Conservation (phyloP, 2,797 vertebrate genomes). For the Lycodopsis pacificus region DNA sequence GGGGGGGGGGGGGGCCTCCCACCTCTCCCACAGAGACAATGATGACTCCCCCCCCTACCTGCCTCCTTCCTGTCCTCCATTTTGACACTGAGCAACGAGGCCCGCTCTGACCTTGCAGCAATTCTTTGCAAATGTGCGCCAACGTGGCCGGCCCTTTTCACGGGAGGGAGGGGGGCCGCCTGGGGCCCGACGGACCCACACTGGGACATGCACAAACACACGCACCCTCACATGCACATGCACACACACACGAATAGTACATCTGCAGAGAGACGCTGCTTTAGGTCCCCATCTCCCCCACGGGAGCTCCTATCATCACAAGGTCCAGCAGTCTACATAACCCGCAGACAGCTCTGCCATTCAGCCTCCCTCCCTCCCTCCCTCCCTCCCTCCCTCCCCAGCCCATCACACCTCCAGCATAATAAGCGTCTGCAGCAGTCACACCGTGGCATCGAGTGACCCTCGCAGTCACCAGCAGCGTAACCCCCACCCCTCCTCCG, state of each 20-base stretch:
- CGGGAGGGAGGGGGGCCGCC: conserved; percentile 30
- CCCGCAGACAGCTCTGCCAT: conserved; percentile 57
- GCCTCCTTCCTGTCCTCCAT: conserved; percentile 52
- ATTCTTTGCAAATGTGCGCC: conserved; percentile 49
- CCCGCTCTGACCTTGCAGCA: conserved; percentile 67
- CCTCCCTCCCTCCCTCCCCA: neutral
- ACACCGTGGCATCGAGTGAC: conserved; percentile 30
- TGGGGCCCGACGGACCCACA: conserved; percentile 22
- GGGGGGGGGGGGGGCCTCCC: neutral
- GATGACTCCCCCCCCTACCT: conserved; percentile 49
- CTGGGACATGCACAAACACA: conserved; percentile 1
- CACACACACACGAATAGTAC: conserved; percentile 7
- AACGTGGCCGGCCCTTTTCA: neutral
- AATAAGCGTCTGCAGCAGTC: conserved; percentile 59
- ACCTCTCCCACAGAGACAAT: conserved; percentile 49
- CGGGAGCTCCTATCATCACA: conserved; percentile 60
- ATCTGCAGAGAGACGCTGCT: conserved; percentile 45
- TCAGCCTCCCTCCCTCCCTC: conserved; percentile 32
- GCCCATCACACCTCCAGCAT: conserved; percentile 63
- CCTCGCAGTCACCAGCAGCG: conserved; percentile 39
- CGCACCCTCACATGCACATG: neutral
- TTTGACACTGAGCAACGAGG: conserved; percentile 64
- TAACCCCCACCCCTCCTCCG: conserved; percentile 38
- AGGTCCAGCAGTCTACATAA: conserved; percentile 66
- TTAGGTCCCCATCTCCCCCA: conserved; percentile 32